Evolutionary conservation across 1,140 invertebrate species (phyloP).

Genomic region (Cotesia vestalis): DNA sequence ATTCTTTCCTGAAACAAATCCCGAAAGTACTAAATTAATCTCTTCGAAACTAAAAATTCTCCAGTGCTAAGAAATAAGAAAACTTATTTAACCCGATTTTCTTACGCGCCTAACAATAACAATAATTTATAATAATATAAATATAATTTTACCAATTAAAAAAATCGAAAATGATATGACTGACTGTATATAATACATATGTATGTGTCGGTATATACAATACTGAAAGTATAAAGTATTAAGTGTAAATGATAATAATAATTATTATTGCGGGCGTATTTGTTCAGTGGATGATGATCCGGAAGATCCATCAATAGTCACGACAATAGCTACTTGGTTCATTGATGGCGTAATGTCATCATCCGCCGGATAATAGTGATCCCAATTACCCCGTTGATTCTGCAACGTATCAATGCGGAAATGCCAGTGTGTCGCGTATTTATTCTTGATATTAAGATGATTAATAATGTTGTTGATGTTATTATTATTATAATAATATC

Average conservation of each 20-base stretch:
- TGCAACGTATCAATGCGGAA: constrained; percentile 34
- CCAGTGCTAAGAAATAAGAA: too few species aligned
- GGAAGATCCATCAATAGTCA: constrained; percentile 35
- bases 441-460: constrained; percentile 26
- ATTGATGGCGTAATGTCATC: constrained; percentile 3
- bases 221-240: background rate
- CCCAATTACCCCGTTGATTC: constrained; percentile 37
- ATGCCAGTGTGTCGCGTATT: constrained; percentile 15
- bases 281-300: constrained; percentile 33
- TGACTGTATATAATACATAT: too few species aligned
- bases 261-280: constrained; percentile 31
- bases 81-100: too few species aligned
- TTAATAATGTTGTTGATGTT: background rate
- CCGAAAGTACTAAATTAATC: too few species aligned
- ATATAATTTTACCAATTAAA: too few species aligned
- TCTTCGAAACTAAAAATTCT: too few species aligned
- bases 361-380: constrained; percentile 34
- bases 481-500: constrained; percentile 13
- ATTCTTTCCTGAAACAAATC: too few species aligned
- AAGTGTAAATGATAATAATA: background rate
- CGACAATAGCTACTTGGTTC: constrained; percentile 35
- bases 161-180: too few species aligned
- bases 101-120: too few species aligned
- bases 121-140: too few species aligned
- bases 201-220: constrained; percentile 5